Percentiles rank a stretch among this genome's conserved stretches.
Evolutionary conservation across 2,888 invertebrate genomes (phyloP).

Genomic region (Campoletis raptor): DNA sequence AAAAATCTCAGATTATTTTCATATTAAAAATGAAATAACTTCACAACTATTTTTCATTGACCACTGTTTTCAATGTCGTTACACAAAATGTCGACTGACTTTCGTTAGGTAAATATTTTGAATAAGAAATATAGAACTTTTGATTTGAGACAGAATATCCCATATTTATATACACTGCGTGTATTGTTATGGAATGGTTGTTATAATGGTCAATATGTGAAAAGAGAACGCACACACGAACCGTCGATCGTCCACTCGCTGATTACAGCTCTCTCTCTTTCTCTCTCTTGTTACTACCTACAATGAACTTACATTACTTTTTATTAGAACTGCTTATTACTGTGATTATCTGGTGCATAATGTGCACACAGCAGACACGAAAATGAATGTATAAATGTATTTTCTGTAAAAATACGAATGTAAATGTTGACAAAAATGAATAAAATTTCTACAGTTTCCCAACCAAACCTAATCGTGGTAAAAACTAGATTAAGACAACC

Average conservation of each 20-base stretch:
- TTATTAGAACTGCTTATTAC: conserved; percentile 83
- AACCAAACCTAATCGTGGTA: neutral
- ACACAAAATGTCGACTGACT: neutral
- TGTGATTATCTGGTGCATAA: conserved; percentile 82
- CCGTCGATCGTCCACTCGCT: conserved; percentile 71
- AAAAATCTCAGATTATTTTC: no score
- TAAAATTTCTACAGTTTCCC: conserved; percentile 66
- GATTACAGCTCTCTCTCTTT: conserved; percentile 80
- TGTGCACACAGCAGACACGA: conserved; percentile 75
- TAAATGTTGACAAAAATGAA: conserved; percentile 76
- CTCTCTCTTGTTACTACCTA: conserved; percentile 83
- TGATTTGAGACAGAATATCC: conserved; percentile 15
- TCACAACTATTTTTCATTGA: neutral
- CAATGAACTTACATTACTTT: conserved; percentile 82
- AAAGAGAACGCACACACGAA: conserved; percentile 9
- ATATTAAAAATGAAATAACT: no score
- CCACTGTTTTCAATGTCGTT: neutral
- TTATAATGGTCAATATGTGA: neutral
- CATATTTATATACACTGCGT: conserved; percentile 8
- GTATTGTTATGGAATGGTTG: conserved; percentile 5
- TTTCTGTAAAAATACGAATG: conserved; percentile 41
- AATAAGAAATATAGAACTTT: neutral
- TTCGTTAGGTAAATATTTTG: neutral
- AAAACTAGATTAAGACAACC: no score
- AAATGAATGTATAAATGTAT: conserved; percentile 9